Evolutionary conservation across 2,113 vertebrate species (phyloP).

Genomic region (Probosciger aterrimus): DNA sequence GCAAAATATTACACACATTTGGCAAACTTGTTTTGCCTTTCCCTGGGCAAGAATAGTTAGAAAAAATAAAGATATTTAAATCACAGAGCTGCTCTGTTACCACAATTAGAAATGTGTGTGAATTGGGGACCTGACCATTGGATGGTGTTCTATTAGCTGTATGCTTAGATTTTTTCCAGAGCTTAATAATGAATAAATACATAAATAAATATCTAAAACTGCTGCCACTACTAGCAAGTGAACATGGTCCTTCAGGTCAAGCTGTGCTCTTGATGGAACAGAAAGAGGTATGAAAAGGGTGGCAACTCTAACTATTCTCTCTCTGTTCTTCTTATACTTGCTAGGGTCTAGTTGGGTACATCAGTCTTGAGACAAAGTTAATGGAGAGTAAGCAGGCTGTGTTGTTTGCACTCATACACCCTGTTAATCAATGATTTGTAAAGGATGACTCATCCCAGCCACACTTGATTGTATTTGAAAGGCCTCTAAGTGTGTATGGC

Average conservation of each 20-base stretch:
- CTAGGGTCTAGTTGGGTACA: neutral
- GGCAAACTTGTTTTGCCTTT: neutral
- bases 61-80: neutral
- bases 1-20: neutral
- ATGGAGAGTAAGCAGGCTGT: neutral
- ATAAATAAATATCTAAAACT: neutral
- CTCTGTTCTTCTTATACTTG: neutral
- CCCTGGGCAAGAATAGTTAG: neutral
- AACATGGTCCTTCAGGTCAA: neutral
- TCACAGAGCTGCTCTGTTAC: neutral
- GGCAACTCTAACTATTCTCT: neutral
- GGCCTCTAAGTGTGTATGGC: neutral
- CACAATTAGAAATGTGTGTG: neutral
- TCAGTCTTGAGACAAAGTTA: neutral
- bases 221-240: neutral
- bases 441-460: neutral
- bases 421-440: neutral
- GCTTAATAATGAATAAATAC: neutral
- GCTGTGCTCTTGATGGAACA: neutral
- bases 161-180: neutral
- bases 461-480: neutral
- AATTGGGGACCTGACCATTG: neutral
- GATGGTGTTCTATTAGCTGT: neutral
- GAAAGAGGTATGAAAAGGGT: no score
- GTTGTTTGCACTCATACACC: neutral